Evolutionary conservation across 1,140 invertebrate species (phyloP).

Genomic region (Zaprionus vittiger): DNA sequence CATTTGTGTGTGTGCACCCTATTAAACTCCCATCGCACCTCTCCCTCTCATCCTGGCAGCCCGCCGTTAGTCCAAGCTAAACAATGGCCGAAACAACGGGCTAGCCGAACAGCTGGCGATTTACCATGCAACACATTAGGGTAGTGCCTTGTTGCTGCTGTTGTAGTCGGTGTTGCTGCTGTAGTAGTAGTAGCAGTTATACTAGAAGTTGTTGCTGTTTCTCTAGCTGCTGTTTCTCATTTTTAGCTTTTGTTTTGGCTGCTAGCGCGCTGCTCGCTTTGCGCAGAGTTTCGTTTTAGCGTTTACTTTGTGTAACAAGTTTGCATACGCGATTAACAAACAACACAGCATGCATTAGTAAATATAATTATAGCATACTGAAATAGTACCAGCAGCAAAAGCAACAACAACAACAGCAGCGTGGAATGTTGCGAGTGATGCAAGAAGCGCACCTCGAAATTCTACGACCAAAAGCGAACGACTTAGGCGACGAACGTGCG

Average conservation of each 20-base stretch:
- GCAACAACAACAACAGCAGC: constrained; percentile 11
- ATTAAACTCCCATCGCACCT: not conserved
- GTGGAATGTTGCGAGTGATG: constrained; percentile 59
- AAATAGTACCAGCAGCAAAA: not conserved
- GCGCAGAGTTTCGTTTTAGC: constrained; percentile 31
- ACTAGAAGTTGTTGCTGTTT: constrained; percentile 37
- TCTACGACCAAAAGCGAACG: constrained; percentile 45
- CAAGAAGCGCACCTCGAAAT: constrained; percentile 46
- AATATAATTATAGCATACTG: constrained; percentile 65
- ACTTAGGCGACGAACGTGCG: constrained; percentile 50
- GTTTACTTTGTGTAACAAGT: constrained; percentile 73
- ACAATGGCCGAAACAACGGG: constrained; percentile 39
- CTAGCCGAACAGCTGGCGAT: constrained; percentile 41
- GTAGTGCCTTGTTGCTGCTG: constrained; percentile 30
- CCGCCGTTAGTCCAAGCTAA: constrained; percentile 30
- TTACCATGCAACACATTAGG: constrained; percentile 40
- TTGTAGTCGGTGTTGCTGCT: constrained; percentile 50
- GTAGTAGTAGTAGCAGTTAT: constrained; percentile 23
- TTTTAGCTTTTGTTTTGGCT: constrained; percentile 35
- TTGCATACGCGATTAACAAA: constrained; percentile 80
- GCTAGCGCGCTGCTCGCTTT: constrained; percentile 43
- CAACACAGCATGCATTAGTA: constrained; percentile 68
- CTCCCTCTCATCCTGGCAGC: not conserved
- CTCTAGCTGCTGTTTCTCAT: constrained; percentile 31
- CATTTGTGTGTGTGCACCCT: not conserved